These are phyloP conservation scores for Halesus radiatus DNA, from an alignment of 1,140 invertebrate genomes.

Conservation along the genomic window DNA sequence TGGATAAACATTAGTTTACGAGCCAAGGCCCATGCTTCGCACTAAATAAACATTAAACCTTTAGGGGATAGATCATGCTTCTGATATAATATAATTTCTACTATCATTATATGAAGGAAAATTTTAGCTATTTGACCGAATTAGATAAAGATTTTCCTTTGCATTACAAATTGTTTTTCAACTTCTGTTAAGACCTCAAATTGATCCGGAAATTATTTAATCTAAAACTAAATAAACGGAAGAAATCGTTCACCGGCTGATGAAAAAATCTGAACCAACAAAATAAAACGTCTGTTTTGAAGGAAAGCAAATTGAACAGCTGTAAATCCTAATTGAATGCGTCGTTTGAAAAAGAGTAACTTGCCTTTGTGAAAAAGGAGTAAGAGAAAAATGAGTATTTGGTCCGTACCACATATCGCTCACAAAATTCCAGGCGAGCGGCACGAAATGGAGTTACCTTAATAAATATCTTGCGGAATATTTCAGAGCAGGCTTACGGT, in stretches of 20 bases:
- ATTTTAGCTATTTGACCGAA: too few species aligned
- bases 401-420: neutral
- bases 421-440: slow-evolving; percentile 6
- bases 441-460: neutral
- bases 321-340: neutral
- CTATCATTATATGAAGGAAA: too few species aligned
- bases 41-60: too few species aligned
- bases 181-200: neutral
- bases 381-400: slow-evolving; percentile 11
- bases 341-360: neutral
- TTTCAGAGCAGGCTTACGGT: neutral
- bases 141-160: too few species aligned
- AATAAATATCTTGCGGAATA: neutral
- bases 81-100: too few species aligned
- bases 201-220: neutral
- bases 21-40: too few species aligned
- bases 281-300: neutral
- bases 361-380: neutral
- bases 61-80: too few species aligned
- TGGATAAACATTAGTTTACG: too few species aligned
- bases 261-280: neutral
- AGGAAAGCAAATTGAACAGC: slow-evolving; percentile 1
- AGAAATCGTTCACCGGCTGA: neutral
- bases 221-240: neutral
- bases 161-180: too few species aligned